Evolutionary conservation across 2,113 vertebrate genomes (phyloP), one percentile per base, ranked within the genome.

Genomic region (Panurus biarmicus): DNA sequence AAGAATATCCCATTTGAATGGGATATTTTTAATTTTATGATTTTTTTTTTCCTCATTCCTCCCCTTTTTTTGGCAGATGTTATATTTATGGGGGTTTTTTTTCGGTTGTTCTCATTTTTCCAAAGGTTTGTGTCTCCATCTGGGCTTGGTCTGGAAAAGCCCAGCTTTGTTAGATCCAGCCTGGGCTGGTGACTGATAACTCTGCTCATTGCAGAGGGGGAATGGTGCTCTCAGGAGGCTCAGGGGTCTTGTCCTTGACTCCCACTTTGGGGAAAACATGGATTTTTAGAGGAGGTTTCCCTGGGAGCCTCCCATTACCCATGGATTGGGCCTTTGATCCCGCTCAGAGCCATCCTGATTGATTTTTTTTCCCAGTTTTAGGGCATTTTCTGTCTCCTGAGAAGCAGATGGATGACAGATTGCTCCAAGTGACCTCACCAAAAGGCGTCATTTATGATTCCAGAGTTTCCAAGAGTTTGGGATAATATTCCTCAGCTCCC

Each of bases 371-470:
- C 12, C 56, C 38, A 29, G 8, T 38, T 62, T 81, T 16, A 20
- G 28, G 38, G 47, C 28, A 2, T 48, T 77, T 92, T 40, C 57
- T 65, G 26, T 11, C 54, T 38, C 78, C 88, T n/a, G 57, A 38
- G 10, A 79, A 93, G 85, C 90, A 94, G 94, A 71, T 70, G 90
- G 85, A 85, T 62, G 90, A 48, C 92, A 89, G 87, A 82, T 57
- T 61, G 85, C 36, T 56, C 29, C 38, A 5, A 29, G 42, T 61
- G 72, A 88, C 90, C 88, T 73, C 48, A 54, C 69, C 71, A 29
- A 85, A 69, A 66, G 66, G 67, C 58, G 6, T 33, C 21, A 9
- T 35, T 89, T 85, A 26, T 71, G 60, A 64, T 71, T n/a, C 72
- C 54, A 14, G 31, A 70, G 16, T 47, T 93, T 73, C 12, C 7